Evolutionary conservation across 2,797 vertebrate genomes (phyloP).

Genomic region (Leuciscus waleckii): DNA sequence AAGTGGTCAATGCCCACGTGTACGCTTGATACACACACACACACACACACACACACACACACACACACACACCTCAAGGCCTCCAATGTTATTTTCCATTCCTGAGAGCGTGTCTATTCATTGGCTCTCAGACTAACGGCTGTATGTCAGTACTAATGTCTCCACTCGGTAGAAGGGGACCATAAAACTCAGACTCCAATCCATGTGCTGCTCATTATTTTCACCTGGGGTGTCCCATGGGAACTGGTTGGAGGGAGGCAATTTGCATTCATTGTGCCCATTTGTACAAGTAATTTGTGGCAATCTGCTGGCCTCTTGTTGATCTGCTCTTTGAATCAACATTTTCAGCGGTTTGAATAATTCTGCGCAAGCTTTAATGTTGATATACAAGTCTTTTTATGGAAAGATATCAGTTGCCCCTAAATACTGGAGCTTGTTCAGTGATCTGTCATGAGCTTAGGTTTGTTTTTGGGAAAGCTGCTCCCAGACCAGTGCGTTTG

Average conservation of each 20-base stretch:
- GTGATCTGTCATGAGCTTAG: slow-evolving; percentile 5
- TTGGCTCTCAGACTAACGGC: slow-evolving; percentile 28
- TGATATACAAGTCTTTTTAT: slow-evolving; percentile 13
- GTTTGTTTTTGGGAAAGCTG: slow-evolving; percentile 12
- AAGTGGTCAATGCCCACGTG: slow-evolving; percentile 15
- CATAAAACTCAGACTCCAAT: slow-evolving; percentile 47
- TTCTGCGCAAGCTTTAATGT: neutral
- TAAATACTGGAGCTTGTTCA: slow-evolving; percentile 3
- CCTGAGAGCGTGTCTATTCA: slow-evolving; percentile 23
- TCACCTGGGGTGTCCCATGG: slow-evolving; percentile 41
- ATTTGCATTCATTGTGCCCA: slow-evolving; percentile 60
- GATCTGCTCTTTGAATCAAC: slow-evolving; percentile 40
- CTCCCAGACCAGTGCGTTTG: neutral
- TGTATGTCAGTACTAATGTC: slow-evolving; percentile 51
- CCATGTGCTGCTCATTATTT: slow-evolving; percentile 64
- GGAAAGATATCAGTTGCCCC: neutral
- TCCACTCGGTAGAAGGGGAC: slow-evolving; percentile 47
- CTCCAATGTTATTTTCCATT: slow-evolving; percentile 15
- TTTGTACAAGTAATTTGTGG: slow-evolving; percentile 57
- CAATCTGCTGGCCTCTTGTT: slow-evolving; percentile 39
- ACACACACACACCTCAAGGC: neutral
- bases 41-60: slow-evolving; percentile 18
- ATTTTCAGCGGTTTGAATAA: slow-evolving; percentile 4
- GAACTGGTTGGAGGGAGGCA: slow-evolving; percentile 52
- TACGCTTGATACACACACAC: neutral